Conservation (phyloP, 2,888 invertebrate genomes). For the Spicauda simplicius region DNA sequence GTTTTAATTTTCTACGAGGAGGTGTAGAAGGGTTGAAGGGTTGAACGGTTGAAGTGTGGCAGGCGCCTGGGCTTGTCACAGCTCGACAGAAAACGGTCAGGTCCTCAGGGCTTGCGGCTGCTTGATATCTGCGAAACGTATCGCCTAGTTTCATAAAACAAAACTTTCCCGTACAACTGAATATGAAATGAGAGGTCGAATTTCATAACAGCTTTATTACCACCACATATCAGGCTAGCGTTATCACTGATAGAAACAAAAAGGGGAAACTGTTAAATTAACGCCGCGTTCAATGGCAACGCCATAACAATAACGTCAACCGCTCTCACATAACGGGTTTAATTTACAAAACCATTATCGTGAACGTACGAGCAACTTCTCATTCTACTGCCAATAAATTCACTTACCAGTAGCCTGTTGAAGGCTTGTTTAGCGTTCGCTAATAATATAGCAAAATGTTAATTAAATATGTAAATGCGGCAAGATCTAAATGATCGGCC, state of each 20-base stretch:
- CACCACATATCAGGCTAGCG: slow-evolving; percentile 45
- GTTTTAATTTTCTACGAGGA: slow-evolving; percentile 65
- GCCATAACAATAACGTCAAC: slow-evolving; percentile 54
- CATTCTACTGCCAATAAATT: slow-evolving; percentile 60
- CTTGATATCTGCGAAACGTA: slow-evolving; percentile 3
- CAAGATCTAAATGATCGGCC: slow-evolving; percentile 67
- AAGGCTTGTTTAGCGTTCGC: slow-evolving; percentile 49
- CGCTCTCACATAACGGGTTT: slow-evolving; percentile 56
- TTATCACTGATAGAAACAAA: slow-evolving; percentile 57
- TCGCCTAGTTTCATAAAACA: slow-evolving; percentile 25
- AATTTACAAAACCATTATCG: slow-evolving; percentile 68
- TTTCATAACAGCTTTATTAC: slow-evolving; percentile 30
- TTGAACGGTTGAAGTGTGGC: slow-evolving; percentile 45
- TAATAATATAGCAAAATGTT: slow-evolving; percentile 62
- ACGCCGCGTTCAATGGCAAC: slow-evolving; percentile 46
- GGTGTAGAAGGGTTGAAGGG: slow-evolving; percentile 41
- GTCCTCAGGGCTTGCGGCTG: slow-evolving; percentile 46
- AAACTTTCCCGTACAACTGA: slow-evolving; percentile 3
- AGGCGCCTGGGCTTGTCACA: slow-evolving; percentile 54
- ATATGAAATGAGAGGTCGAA: slow-evolving; percentile 6
- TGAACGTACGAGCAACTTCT: slow-evolving; percentile 54
- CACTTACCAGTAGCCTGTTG: slow-evolving; percentile 57
- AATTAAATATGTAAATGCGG: slow-evolving; percentile 69
- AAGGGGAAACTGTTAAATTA: slow-evolving; percentile 56
- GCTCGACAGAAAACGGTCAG: slow-evolving; percentile 53